Evolutionary conservation across 2,113 vertebrate species (phyloP).

Genomic region (Coturnix japonica): DNA sequence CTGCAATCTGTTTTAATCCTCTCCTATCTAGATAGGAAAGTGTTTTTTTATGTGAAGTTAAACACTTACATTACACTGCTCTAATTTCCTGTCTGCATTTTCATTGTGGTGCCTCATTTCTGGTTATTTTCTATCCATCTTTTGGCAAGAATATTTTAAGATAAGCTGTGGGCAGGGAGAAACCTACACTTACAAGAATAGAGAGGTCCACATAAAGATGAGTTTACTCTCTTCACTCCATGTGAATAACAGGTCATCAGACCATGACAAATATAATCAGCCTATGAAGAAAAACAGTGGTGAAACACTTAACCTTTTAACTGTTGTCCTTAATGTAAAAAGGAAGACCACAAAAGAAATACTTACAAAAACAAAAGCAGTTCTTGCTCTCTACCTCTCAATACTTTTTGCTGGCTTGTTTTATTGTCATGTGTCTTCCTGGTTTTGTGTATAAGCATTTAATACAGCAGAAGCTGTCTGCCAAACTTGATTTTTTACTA

Average conservation of each 20-base stretch:
- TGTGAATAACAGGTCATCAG: neutral
- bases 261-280: neutral
- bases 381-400: neutral
- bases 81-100: neutral
- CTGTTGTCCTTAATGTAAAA: neutral
- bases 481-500: neutral
- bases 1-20: slow-evolving; percentile 53
- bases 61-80: neutral
- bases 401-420: neutral
- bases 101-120: neutral
- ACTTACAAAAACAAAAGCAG: neutral
- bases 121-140: neutral
- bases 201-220: neutral
- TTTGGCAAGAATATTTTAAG: neutral
- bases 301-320: neutral
- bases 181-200: neutral
- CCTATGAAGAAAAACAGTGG: neutral
- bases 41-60: slow-evolving; percentile 21
- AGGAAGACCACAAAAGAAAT: neutral
- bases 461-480: neutral
- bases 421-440: neutral
- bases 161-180: neutral
- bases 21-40: neutral
- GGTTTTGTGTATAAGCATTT: neutral
- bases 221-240: neutral